Percentiles rank a stretch among this genome's conserved stretches.
Evolutionary conservation across 1,140 invertebrate species (phyloP).

Genomic region (Pogonognathellus flavescens): DNA sequence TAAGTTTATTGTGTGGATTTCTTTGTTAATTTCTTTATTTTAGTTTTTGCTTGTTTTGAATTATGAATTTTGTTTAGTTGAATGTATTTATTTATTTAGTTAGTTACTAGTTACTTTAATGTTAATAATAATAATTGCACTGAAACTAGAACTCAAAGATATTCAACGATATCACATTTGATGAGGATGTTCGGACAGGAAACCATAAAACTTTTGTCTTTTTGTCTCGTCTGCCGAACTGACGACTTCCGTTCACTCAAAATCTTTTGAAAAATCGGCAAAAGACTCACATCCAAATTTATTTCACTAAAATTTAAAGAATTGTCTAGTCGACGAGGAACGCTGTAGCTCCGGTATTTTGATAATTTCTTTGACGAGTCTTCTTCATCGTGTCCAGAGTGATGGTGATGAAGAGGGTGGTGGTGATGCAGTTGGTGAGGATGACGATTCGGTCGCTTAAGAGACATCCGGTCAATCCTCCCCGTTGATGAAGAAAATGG

Average conservation of each 20-base stretch:
- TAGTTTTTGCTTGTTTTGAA: neutral
- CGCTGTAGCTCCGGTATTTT: slow-evolving; percentile 68
- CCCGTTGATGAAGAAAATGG: slow-evolving; percentile 50
- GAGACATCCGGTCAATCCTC: slow-evolving; percentile 51
- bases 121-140: neutral
- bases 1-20: neutral
- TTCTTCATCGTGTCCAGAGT: slow-evolving; percentile 13
- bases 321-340: slow-evolving; percentile 66
- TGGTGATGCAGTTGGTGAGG: slow-evolving; percentile 59
- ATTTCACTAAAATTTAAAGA: slow-evolving; percentile 84
- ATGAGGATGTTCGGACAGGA: slow-evolving; percentile 95
- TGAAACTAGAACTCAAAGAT: slow-evolving; percentile 75
- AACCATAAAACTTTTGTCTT: slow-evolving; percentile 78
- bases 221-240: slow-evolving; percentile 41
- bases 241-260: slow-evolving; percentile 80
- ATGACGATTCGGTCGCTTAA: neutral
- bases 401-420: slow-evolving; percentile 66
- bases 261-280: slow-evolving; percentile 89
- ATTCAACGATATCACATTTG: slow-evolving; percentile 95
- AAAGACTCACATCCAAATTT: slow-evolving; percentile 84
- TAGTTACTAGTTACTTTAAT: slow-evolving; percentile 6
- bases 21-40: neutral
- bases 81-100: neutral
- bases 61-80: neutral
- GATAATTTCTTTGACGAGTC: slow-evolving; percentile 64